Evolutionary conservation across 2,113 vertebrate species (phyloP).

Genomic region (Cygnus buccinator): DNA sequence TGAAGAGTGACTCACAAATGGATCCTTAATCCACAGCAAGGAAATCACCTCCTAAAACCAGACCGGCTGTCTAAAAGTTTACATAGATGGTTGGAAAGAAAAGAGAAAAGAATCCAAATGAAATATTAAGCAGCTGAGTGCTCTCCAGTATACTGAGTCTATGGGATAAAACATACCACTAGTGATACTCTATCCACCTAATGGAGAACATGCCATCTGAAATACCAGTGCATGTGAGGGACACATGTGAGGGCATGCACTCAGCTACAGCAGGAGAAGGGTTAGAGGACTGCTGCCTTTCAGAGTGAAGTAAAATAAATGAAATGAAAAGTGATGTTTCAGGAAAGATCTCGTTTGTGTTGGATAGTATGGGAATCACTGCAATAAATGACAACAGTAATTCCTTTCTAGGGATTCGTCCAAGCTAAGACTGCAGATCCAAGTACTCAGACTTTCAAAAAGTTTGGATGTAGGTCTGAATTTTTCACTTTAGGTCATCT

Average conservation of each 20-base stretch:
- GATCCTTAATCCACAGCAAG: constrained; percentile 56
- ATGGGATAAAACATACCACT: constrained; percentile 28
- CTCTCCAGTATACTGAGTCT: constrained; percentile 20
- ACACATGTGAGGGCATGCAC: background rate
- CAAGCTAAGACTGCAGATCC: background rate
- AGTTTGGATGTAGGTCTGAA: background rate
- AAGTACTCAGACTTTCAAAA: background rate
- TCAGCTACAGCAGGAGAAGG: background rate
- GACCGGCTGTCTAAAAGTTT: constrained; percentile 54
- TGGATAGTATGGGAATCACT: background rate
- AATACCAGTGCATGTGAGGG: constrained; percentile 8
- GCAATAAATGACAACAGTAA: background rate
- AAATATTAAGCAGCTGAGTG: constrained; percentile 69
- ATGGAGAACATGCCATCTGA: constrained; percentile 25
- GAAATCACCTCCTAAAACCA: constrained; percentile 67
- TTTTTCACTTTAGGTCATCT: background rate
- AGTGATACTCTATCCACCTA: constrained; percentile 28
- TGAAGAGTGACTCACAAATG: constrained; percentile 62
- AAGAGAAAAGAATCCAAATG: constrained; percentile 52
- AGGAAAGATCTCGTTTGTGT: constrained; percentile 27
- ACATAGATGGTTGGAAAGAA: constrained; percentile 66
- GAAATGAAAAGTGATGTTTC: constrained; percentile 22
- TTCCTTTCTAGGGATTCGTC: background rate
- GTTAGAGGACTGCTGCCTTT: background rate
- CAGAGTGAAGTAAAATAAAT: background rate